These are phyloP conservation scores for Amphimedon queenslandica DNA, from an alignment of 37 sponge, comb jelly and placozoan species.

Conservation along the genomic window DNA sequence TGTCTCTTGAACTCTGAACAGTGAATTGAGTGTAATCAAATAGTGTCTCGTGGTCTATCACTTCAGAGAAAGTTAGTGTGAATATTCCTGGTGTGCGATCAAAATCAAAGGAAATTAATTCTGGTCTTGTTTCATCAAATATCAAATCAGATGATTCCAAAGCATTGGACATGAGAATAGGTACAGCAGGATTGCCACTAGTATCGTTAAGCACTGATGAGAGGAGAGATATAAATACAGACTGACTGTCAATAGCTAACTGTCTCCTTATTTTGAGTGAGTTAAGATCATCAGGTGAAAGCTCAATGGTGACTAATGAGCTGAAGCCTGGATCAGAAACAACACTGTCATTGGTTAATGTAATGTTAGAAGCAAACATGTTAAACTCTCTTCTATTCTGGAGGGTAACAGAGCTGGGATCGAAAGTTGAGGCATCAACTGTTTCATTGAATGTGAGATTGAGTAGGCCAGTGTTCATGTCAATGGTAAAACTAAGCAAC, in stretches of 20 bases:
- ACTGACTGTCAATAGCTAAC: slow-evolving; percentile 61
- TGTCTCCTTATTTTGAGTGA: slow-evolving; percentile 64
- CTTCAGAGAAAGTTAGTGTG: slow-evolving; percentile 81
- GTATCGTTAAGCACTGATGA: slow-evolving; percentile 37
- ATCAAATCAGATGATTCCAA: slow-evolving; percentile 31
- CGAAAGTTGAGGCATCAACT: slow-evolving; percentile 31
- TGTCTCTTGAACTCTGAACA: slow-evolving; percentile 22
- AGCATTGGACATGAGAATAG: slow-evolving; percentile 17
- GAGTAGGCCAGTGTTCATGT: slow-evolving; percentile 58
- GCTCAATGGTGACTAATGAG: slow-evolving; percentile 32
- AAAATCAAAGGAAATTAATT: slow-evolving; percentile 64
- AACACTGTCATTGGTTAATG: slow-evolving; percentile 16
- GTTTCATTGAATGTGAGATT: slow-evolving; percentile 82
- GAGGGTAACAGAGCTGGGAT: slow-evolving; percentile 31
- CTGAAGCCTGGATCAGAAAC: slow-evolving; percentile 10
- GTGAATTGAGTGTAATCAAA: slow-evolving; percentile 77
- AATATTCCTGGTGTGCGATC: slow-evolving; percentile 70
- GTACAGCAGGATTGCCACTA: slow-evolving; percentile 34
- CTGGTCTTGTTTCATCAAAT: slow-evolving; percentile 60
- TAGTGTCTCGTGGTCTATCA: slow-evolving; percentile 49
- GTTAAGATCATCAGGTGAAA: slow-evolving; percentile 79
- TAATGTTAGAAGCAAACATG: slow-evolving; percentile 20
- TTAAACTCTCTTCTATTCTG: slow-evolving; percentile 56
- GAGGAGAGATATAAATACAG: slow-evolving; percentile 46
- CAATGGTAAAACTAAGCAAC: slow-evolving; percentile 49